These are phyloP conservation scores for Andrena bicolor DNA, from an alignment of 2,888 invertebrate genomes.

Conservation along the genomic window DNA sequence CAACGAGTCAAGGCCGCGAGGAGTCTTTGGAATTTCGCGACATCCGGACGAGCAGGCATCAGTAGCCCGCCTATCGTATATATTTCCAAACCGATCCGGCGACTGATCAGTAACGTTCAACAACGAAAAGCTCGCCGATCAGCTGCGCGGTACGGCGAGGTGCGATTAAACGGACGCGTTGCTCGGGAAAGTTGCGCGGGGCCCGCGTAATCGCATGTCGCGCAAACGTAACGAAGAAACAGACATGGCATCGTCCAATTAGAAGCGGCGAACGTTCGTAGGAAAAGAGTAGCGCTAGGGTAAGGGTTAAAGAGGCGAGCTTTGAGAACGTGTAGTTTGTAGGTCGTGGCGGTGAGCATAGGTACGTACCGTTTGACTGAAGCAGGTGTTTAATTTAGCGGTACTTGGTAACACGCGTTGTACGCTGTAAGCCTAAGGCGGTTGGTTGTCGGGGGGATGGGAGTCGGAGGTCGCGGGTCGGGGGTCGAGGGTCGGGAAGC, in stretches of 20 bases:
- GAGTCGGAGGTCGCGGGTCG: conserved; percentile 6
- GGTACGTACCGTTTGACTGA: conserved; percentile 75
- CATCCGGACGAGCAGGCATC: neutral
- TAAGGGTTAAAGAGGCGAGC: conserved; percentile 10
- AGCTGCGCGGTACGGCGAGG: too few relatives aligned
- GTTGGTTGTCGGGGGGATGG: conserved; percentile 39
- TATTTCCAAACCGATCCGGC: too few relatives aligned
- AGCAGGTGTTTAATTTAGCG: conserved; percentile 81
- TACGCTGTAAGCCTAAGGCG: conserved; percentile 66
- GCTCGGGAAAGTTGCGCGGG: conserved; percentile 2
- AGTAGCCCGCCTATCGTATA: too few relatives aligned
- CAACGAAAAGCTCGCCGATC: too few relatives aligned
- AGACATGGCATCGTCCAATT: conserved; percentile 64
- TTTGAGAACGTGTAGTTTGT: conserved; percentile 63
- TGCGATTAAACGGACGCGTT: neutral
- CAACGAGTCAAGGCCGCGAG: conserved; percentile 44
- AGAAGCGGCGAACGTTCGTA: conserved; percentile 57
- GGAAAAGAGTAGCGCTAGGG: conserved; percentile 10
- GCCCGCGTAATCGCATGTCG: conserved; percentile 37
- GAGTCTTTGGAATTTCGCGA: neutral
- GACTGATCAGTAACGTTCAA: too few relatives aligned
- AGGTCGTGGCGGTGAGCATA: conserved; percentile 65
- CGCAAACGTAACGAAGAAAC: conserved; percentile 18
- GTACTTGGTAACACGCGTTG: conserved; percentile 74
- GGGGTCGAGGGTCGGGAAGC: conserved; percentile 10